Evolutionary conservation across 2,113 vertebrate genomes (phyloP), one percentile per base, ranked within the genome.

Genomic region (Morphnarchus princeps): DNA sequence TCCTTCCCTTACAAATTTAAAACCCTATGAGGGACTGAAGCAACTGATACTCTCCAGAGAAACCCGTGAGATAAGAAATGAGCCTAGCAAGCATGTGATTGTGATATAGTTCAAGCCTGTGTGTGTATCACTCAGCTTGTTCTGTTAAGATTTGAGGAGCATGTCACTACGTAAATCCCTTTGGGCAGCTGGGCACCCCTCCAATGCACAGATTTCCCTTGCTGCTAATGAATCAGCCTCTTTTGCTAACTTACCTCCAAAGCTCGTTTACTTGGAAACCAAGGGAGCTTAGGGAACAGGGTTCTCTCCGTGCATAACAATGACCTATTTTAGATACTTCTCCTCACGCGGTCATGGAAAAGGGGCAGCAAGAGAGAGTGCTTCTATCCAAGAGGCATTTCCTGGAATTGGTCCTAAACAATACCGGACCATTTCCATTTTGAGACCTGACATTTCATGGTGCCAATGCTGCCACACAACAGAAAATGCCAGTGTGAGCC

Each of bases 201-300:
- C 96, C 97, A 97, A 50, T 5, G 21, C 83, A n/a, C 77, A 95
- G 93, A 96, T 97, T 97, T 97, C 97, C 90, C 93, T 93, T 81
- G 96, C 91, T 95, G 95, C 96, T 96, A 91, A 97, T 97, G 96
- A 97, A 97, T 97, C 97, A 97, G 93, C 61, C 96, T 95, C 90
- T 97, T 97, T 96, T 96, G 90, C 96, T 97, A 95, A 96, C 90
- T 93, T 97, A 97, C 97, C 97, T 97, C 97, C 95, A 95, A 95
- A 97, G 97, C 96, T 96, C 82, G 8, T 98, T 98, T 97, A 97
- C 96, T 97, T 98, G 95, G 97, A 98, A 97, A 93, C 95, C 79
- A 69, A 95, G 58, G 85, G 87, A 91, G 96, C 95, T 97, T 82
- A 93, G 97, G 95, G 97, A 97, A 80, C 97, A 89, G 92, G 91